These are phyloP conservation scores for Conistra vaccinii DNA, from an alignment of 2,888 invertebrate genomes.

Conservation along the genomic window DNA sequence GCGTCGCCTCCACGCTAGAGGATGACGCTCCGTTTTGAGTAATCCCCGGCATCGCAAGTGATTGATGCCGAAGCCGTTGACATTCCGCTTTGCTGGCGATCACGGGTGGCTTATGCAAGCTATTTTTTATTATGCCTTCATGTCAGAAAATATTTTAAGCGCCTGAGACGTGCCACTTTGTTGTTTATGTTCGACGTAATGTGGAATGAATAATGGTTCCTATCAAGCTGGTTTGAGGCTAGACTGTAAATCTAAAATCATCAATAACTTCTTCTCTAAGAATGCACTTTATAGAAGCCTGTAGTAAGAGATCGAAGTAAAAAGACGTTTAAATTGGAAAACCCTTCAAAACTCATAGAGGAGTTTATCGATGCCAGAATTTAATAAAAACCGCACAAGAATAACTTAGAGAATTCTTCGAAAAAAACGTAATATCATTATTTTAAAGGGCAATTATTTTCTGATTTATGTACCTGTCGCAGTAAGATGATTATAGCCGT, in stretches of 20 bases:
- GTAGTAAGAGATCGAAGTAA: too few relatives aligned
- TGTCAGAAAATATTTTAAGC: slow-evolving; percentile 59
- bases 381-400: not conserved
- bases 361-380: not conserved
- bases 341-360: not conserved
- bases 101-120: slow-evolving; percentile 66
- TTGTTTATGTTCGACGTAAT: slow-evolving; percentile 39
- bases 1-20: slow-evolving; percentile 79
- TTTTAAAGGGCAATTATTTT: not conserved
- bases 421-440: not conserved
- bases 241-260: slow-evolving; percentile 28
- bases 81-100: slow-evolving; percentile 78
- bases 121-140: slow-evolving; percentile 65
- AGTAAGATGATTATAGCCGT: too few relatives aligned
- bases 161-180: slow-evolving; percentile 41
- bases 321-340: not conserved
- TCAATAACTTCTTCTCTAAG: slow-evolving; percentile 9
- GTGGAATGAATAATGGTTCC: slow-evolving; percentile 48
- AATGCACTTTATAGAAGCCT: not conserved
- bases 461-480: not conserved
- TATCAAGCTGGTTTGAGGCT: slow-evolving; percentile 29
- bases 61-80: slow-evolving; percentile 85
- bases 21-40: slow-evolving; percentile 83
- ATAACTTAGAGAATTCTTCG: not conserved
- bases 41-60: slow-evolving; percentile 86